phyloP scores from a whole-genome alignment of 2,113 vertebrate genomes.

The Otus sunia region DNA sequence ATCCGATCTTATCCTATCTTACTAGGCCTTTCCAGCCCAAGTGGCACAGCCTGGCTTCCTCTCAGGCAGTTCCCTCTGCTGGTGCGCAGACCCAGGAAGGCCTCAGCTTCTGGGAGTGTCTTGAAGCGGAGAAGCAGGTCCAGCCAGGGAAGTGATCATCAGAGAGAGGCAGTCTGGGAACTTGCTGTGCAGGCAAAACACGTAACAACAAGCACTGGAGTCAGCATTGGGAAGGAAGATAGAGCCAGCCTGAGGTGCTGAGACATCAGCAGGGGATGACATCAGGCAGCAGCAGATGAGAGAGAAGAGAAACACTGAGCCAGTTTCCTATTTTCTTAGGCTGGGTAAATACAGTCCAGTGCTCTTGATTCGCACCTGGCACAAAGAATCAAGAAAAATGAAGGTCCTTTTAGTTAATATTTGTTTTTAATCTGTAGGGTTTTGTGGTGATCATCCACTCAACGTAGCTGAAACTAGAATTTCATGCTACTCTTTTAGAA shows the following conservation, averaged over 20 bases:
- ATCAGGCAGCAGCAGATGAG: background rate
- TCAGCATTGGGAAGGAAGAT: conserved; percentile 25
- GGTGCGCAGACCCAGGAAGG: background rate
- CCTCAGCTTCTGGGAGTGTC: conserved; percentile 49
- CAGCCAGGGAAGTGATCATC: conserved; percentile 8
- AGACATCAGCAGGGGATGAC: conserved; percentile 28
- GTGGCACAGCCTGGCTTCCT: background rate
- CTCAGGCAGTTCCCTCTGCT: background rate
- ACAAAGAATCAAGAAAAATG: background rate
- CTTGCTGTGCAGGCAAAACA: conserved; percentile 60
- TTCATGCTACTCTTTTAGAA: background rate
- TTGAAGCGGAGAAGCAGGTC: conserved; percentile 60
- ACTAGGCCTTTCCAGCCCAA: background rate
- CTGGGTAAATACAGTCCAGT: background rate
- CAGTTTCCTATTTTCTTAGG: background rate
- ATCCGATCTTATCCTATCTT: rapidly evolving
- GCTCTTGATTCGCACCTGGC: background rate
- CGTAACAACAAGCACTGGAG: conserved; percentile 55
- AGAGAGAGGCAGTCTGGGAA: conserved; percentile 44
- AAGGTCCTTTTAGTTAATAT: background rate
- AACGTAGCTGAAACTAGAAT: background rate
- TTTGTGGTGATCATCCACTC: background rate
- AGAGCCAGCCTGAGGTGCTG: conserved; percentile 47
- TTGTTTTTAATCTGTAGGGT: background rate
- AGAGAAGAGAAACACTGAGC: background rate